Conservation (phyloP, 2,797 vertebrate genomes). For the Falco rusticolus region DNA sequence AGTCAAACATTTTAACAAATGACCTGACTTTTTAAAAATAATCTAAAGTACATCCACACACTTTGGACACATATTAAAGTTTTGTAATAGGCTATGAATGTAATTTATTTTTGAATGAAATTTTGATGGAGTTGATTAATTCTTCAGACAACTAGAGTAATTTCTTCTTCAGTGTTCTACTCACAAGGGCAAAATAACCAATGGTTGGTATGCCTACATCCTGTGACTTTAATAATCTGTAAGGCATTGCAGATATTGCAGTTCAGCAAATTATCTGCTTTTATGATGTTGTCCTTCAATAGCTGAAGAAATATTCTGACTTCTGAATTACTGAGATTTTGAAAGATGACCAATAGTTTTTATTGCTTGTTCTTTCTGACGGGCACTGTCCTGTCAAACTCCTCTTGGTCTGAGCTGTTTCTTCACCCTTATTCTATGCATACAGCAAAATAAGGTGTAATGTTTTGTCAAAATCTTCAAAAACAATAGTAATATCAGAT, state of each 20-base stretch:
- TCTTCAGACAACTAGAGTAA: background rate
- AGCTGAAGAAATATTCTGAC: background rate
- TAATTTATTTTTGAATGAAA: background rate
- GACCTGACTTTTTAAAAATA: background rate
- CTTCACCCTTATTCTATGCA: background rate
- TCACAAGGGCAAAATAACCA: background rate
- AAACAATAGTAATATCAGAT: background rate
- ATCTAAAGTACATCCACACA: background rate
- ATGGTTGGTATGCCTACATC: background rate
- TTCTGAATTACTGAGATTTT: background rate
- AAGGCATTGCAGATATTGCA: background rate
- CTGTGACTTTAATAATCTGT: background rate
- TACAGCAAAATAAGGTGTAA: background rate
- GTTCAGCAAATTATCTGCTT: background rate
- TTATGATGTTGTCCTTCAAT: background rate
- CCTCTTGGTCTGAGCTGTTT: background rate
- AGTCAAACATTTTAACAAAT: background rate
- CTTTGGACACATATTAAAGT: background rate
- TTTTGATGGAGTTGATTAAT: background rate
- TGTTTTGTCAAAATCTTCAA: background rate
- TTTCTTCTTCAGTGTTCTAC: background rate
- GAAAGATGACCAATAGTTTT: background rate
- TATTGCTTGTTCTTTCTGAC: background rate
- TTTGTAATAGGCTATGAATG: background rate
- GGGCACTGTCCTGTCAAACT: background rate